Conservation (phyloP, 2,113 vertebrate genomes). For the Rhinoptilus africanus region DNA sequence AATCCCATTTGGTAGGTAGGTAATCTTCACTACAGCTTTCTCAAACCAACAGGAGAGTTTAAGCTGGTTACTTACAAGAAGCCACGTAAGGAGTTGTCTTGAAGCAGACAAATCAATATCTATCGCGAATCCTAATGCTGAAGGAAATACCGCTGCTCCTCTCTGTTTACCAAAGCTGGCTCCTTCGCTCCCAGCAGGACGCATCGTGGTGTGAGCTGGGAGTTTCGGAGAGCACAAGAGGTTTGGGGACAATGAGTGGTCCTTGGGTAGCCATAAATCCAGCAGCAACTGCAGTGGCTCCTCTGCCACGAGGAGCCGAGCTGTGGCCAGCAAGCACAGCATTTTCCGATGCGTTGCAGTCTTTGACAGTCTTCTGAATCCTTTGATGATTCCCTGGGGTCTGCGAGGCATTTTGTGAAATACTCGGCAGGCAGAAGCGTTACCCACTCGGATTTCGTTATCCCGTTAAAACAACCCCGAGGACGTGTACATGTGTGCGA, state of each 20-base stretch:
- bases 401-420: background rate
- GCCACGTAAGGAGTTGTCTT: background rate
- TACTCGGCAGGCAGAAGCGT: fast-evolving
- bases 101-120: background rate
- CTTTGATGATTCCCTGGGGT: background rate
- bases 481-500: fast-evolving
- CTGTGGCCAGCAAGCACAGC: background rate
- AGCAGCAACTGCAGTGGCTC: background rate
- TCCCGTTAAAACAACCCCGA: fast-evolving
- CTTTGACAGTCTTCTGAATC: background rate
- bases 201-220: fast-evolving
- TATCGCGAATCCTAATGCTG: background rate
- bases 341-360: fast-evolving
- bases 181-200: background rate
- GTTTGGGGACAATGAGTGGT: background rate
- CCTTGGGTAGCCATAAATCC: background rate
- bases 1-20: background rate
- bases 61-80: background rate
- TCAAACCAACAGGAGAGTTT: background rate
- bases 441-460: fast-evolving
- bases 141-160: background rate
- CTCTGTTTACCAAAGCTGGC: background rate
- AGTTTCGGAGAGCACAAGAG: background rate
- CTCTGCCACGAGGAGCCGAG: background rate
- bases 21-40: background rate